Evolutionary conservation across 1,140 invertebrate species (phyloP).

Genomic region (Drosophila pseudoobscura): DNA sequence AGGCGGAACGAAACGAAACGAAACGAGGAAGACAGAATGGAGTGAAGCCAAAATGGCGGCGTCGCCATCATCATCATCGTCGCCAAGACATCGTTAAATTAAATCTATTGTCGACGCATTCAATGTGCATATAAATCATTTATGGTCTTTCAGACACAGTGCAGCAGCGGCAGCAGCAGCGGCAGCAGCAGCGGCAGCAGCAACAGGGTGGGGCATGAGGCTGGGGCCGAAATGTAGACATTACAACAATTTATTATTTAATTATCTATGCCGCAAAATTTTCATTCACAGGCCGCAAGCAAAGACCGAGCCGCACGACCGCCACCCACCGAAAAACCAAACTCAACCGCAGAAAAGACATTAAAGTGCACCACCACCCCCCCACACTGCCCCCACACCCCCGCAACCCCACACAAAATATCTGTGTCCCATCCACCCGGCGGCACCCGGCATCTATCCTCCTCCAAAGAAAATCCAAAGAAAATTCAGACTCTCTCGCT

Average conservation of each 20-base stretch:
- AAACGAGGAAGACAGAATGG: constrained; percentile 22
- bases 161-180: constrained; percentile 15
- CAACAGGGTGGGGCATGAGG: neutral
- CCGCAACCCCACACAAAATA: constrained; percentile 1
- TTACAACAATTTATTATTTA: constrained; percentile 76
- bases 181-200: neutral
- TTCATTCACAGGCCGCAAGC: constrained; percentile 59
- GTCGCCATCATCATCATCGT: constrained; percentile 29
- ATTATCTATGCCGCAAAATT: constrained; percentile 75
- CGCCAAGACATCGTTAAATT: constrained; percentile 74
- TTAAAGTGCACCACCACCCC: constrained; percentile 43
- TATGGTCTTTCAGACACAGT: constrained; percentile 57
- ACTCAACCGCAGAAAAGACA: constrained; percentile 39
- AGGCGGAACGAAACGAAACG: constrained; percentile 1
- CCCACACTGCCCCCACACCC: neutral
- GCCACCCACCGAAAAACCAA: constrained; percentile 20
- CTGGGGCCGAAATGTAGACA: constrained; percentile 64
- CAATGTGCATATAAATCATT: constrained; percentile 77
- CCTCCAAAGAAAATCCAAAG: constrained; percentile 24
- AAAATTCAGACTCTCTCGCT: constrained; percentile 19
- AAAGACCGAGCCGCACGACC: neutral
- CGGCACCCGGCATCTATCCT: too few relatives aligned
- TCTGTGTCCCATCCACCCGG: too few relatives aligned
- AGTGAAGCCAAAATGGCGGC: constrained; percentile 64
- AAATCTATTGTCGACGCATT: constrained; percentile 75